Base-by-base conservation (phyloP, 2,113 vertebrate genomes). In the Australoheros scitulus region DNA sequence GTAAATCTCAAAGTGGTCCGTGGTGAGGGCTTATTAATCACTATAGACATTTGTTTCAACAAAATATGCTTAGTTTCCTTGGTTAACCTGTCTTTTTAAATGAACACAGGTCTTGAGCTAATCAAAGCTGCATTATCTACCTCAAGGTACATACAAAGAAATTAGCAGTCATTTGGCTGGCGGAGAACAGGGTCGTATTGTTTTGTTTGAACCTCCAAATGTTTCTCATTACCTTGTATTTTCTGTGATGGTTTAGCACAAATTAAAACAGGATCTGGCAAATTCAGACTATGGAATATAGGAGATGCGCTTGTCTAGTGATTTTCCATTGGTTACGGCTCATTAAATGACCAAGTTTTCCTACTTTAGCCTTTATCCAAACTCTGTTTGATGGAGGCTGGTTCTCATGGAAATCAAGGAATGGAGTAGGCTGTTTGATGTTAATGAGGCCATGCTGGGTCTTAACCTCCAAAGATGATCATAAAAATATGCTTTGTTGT, bases 171-270 rank as follows among this genome's bases (percentile, higher is more conserved):
- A 9, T 72, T 55, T 72, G 87, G 63, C 82, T 80, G 34, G 52
- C 4, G 6, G 55, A 81, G 76, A 82, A 75, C 64, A 61, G 34
- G n/a, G 63, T 83, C 60, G 55, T 86, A 77, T 85, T 92, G 89
- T 91, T 90, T 80, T n/a, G 63, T 74, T 93, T 93, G 79, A 80
- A 83, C 76, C 34, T 32, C 75, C 80, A 58, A 80, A 82, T 93
- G 94, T 87, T 94, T 80, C 68, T 92, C 79, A 94, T 95, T 94
- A 94, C 10, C 65, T 58, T 72, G 77, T 47, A 75, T 84, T 91
- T 93, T 84, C 76, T 92, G 86, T 72, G 72, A 92, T 85, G 83
- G 81, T 92, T 92, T 84, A 86, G 79, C 83, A 85, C 85, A 88
- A 89, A 90, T 91, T 84, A 89, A 77, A 82, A 81, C 75, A 82